Evolutionary conservation across 2,113 vertebrate genomes (phyloP), one percentile per base, ranked within the genome.

Genomic region (Corythoichthys intestinalis): DNA sequence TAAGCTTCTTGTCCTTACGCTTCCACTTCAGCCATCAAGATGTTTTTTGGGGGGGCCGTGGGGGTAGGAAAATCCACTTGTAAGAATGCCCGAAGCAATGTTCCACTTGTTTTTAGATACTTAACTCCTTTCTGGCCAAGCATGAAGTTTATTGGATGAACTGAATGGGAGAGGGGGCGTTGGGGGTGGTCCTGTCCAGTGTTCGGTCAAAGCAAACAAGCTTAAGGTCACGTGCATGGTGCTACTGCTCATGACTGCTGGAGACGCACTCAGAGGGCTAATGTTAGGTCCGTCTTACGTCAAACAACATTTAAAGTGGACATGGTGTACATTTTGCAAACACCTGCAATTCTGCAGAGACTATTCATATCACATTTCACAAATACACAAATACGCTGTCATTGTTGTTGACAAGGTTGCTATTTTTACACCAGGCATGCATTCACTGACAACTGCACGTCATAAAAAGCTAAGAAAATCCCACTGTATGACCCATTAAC

Each of bases 131-230:
- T 58, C 67, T 11, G 14, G 64, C 48, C 48, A 49, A 47, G 35
- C 71, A 73, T 1, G 46, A 62, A 64, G 77, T 48, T 69, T 11
- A 87, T 86, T 91, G 88, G 87, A 37, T 66, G 59, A 77, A 70
- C 72, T 65, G 28, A 35, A 39, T 53, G 47, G 37, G 35, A 44
- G 41, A 44, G 28, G 66, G 70, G 61, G 35, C 7, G 50, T 17
- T 15, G 41, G 69, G 67, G 60, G 41, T 15, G 53, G 62, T 56
- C 37, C 41, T 14, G 53, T 70, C 83, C 75, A 86, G 76, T 87
- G 72, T 61, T 57, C 62, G 82, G 60, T 52, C 35, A 76, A 72
- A 70, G 48, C 46, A 67, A 46, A 56, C 58, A 71, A n/a, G 71
- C 71, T 80, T 73, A 70, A 72, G 14, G 78, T 84, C 78, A 85